These are phyloP conservation scores for Squalus acanthias DNA, from an alignment of 2,797 vertebrate species.

Conservation along the genomic window DNA sequence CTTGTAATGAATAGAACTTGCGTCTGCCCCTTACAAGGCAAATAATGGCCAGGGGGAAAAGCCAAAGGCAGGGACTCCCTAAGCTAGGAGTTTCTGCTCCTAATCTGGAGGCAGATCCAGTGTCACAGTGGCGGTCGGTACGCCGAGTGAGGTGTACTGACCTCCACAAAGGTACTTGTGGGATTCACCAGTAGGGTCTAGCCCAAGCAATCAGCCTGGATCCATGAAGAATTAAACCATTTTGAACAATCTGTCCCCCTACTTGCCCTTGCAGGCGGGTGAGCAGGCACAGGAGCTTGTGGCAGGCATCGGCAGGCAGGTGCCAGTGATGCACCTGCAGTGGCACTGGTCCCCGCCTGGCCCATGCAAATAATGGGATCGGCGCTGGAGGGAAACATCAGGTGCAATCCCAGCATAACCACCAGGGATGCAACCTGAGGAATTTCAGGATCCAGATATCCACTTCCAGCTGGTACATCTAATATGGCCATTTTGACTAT, in stretches of 20 bases:
- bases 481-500: not conserved
- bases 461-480: not conserved
- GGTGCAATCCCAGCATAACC: not conserved
- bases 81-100: not conserved
- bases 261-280: not conserved
- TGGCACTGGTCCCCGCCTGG: not conserved
- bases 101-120: not conserved
- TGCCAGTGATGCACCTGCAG: not conserved
- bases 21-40: not conserved
- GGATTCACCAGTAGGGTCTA: not conserved
- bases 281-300: not conserved
- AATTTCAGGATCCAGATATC: not conserved
- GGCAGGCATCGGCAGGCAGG: not conserved
- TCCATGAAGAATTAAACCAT: not conserved
- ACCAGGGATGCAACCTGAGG: not conserved
- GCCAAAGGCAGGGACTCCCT: not conserved
- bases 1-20: not conserved
- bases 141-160: not conserved
- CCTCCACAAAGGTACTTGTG: not conserved
- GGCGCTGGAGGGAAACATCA: not conserved
- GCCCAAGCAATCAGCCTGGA: not conserved
- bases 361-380: not conserved
- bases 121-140: not conserved
- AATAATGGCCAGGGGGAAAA: not conserved
- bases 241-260: not conserved